Evolutionary conservation across 2,888 invertebrate species (phyloP).

Genomic region (Meta bourneti): DNA sequence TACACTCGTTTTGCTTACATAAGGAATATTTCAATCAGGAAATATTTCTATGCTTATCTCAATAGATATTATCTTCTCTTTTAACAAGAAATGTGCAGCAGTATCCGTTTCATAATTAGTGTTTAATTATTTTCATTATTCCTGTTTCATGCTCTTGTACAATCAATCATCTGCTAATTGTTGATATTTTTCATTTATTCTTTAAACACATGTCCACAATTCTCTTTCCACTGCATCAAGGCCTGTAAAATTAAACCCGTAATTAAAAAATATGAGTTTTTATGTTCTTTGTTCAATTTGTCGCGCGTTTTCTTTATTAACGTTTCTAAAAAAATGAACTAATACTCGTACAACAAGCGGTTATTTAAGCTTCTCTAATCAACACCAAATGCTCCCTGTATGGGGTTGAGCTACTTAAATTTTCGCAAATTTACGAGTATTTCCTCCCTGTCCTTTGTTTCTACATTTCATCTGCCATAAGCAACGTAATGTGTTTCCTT

Average conservation of each 20-base stretch:
- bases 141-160: too few relatives aligned
- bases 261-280: neutral
- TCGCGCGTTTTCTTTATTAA: neutral
- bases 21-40: too few relatives aligned
- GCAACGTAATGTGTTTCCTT: constrained; percentile 12
- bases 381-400: neutral
- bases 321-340: neutral
- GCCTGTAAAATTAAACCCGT: neutral
- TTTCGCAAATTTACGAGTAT: neutral
- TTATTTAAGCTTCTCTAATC: neutral
- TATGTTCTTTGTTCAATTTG: neutral
- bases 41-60: too few relatives aligned
- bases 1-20: too few relatives aligned
- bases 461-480: constrained; percentile 13
- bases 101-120: too few relatives aligned
- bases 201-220: too few relatives aligned
- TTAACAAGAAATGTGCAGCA: too few relatives aligned
- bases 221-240: too few relatives aligned
- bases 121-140: too few relatives aligned
- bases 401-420: neutral
- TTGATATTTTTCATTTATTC: too few relatives aligned
- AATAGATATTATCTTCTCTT: too few relatives aligned
- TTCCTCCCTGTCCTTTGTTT: constrained; percentile 6
- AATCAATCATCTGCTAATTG: too few relatives aligned
- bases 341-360: neutral